Base-by-base conservation (phyloP, 2,888 invertebrate species). In the Athetis lepigone region DNA sequence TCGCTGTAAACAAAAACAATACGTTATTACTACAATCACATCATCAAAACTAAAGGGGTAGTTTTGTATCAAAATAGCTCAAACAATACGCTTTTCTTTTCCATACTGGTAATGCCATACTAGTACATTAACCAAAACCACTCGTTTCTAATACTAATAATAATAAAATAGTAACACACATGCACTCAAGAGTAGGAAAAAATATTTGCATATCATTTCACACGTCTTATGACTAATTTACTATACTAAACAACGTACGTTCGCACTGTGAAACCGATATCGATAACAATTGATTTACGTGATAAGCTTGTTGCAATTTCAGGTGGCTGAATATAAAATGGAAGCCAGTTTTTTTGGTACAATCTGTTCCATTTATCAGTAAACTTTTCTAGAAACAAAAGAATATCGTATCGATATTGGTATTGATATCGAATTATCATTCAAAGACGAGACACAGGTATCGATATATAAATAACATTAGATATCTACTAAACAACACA, bases 1-100 rank as follows among this genome's bases (percentile, higher is more conserved):
- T 82, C 94, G 94, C 94, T 94, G 89, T 5, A 72, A 78, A 84
- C 71, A 79, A 82, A 52, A 71, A 66, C 57, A 73, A 47, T 8
- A 29, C 7, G 9, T 63, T 51, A 58, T 25, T 49, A 25, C 11
- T 2, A 43, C 8, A 49, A 25, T 36, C 50, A 11, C 13, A 56
- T 2, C 4, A 23, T 8, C 16, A 19, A 27, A 16, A 18, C 40
- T 8, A 1, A 19, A 9, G 23, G 18, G 51, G 27, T 54, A n/a
- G 5, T 33, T 21, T 37, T 29, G 4, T 8, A 33, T 23, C 2
- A 16, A 19, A 29, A 33, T 58, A 13, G 1, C 16, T 27, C 36
- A 7, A 21, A 21, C 8, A 0, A 18, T 13, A 36, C 2, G 29
- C 2, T 29, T 9, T 6, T 1, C 2, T 29, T 29, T 9, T 29